Evolutionary conservation across 2,113 vertebrate genomes (phyloP).

Genomic region (Dolichallabes microphthalmus): DNA sequence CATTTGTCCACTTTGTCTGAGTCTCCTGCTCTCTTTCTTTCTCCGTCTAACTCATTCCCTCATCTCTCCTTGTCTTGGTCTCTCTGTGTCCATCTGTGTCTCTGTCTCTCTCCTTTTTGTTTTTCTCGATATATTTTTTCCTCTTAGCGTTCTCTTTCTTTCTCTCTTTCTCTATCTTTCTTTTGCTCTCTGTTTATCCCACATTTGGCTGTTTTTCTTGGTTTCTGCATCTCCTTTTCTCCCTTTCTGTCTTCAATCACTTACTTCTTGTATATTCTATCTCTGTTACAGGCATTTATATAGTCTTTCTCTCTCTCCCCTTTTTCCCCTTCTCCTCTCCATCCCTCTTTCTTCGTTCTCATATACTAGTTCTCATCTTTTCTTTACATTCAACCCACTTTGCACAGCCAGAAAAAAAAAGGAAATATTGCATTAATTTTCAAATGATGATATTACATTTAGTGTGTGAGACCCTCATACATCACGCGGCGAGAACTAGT

Average conservation of each 20-base stretch:
- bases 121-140: background rate
- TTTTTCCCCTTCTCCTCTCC: slow-evolving; percentile 24
- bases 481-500: slow-evolving; percentile 90
- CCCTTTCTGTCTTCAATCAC: background rate
- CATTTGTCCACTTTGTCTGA: background rate
- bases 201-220: too few species aligned
- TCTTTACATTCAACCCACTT: slow-evolving; percentile 28
- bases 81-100: background rate
- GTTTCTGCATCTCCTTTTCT: background rate
- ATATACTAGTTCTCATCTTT: slow-evolving; percentile 56
- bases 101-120: background rate
- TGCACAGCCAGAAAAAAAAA: background rate
- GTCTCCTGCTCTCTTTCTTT: too few species aligned
- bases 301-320: background rate
- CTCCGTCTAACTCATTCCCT: background rate
- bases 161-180: too few species aligned
- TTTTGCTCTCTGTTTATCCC: background rate
- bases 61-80: background rate
- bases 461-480: slow-evolving; percentile 87
- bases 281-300: background rate
- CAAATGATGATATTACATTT: slow-evolving; percentile 99
- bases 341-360: slow-evolving; percentile 56
- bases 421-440: slow-evolving; percentile 99
- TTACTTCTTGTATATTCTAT: background rate
- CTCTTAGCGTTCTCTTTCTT: background rate